These are phyloP conservation scores for Physella acuta DNA, from an alignment of 1,140 invertebrate species.

Conservation along the genomic window DNA sequence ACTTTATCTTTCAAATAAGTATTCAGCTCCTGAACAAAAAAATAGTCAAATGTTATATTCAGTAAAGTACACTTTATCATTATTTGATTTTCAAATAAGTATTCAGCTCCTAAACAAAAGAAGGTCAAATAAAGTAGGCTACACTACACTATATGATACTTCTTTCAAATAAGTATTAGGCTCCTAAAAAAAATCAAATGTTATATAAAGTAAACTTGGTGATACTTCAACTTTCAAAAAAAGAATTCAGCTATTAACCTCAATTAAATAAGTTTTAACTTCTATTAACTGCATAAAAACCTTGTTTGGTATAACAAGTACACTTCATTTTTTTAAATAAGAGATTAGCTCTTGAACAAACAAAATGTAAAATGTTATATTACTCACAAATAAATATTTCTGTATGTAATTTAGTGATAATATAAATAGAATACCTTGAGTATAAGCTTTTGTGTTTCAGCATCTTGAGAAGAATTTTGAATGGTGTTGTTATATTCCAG, in stretches of 20 bases:
- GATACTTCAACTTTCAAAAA: neutral
- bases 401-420: neutral
- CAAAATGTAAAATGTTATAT: neutral
- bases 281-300: too few relatives aligned
- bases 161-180: neutral
- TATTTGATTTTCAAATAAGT: slow-evolving; percentile 5
- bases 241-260: neutral
- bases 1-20: slow-evolving; percentile 27
- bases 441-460: neutral
- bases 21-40: slow-evolving; percentile 29
- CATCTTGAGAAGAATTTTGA: slow-evolving; percentile 3
- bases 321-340: too few relatives aligned
- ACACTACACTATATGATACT: neutral
- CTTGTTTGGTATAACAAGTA: too few relatives aligned
- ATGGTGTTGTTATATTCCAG: slow-evolving; percentile 26
- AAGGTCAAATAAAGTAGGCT: too few relatives aligned
- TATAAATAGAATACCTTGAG: too few relatives aligned
- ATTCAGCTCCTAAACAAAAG: slow-evolving; percentile 29
- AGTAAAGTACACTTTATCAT: neutral
- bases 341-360: neutral
- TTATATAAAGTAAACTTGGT: neutral
- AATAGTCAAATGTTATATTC: neutral
- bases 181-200: neutral
- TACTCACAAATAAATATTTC: neutral
- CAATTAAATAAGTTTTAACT: too few relatives aligned